Conservation (phyloP, 2,888 invertebrate genomes). For the Drosophila emarginata region DNA sequence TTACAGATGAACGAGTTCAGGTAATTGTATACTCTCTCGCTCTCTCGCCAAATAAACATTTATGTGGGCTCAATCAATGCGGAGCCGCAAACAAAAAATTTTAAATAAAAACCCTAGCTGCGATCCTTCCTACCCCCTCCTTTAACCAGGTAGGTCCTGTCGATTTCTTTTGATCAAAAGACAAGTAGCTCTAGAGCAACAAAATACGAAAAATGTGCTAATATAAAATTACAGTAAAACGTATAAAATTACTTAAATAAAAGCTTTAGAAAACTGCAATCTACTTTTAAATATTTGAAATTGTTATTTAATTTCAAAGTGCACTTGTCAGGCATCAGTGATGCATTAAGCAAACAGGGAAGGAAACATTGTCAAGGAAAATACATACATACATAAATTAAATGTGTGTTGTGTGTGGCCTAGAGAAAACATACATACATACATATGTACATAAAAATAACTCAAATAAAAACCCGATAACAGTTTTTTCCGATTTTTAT, state of each 20-base stretch:
- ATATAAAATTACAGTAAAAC: constrained; percentile 63
- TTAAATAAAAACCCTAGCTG: background rate
- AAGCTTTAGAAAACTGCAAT: background rate
- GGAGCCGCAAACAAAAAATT: constrained; percentile 17
- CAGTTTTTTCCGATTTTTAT: constrained; percentile 20
- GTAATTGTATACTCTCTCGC: constrained; percentile 65
- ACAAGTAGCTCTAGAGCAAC: constrained; percentile 45
- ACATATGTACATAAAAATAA: constrained; percentile 45
- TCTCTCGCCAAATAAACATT: constrained; percentile 15
- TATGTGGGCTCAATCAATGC: constrained; percentile 40
- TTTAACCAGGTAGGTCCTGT: constrained; percentile 57
- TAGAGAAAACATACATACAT: constrained; percentile 54
- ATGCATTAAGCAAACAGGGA: constrained; percentile 53
- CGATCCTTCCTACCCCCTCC: background rate
- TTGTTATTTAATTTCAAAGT: constrained; percentile 36
- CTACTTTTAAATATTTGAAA: constrained; percentile 1
- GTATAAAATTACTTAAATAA: constrained; percentile 60
- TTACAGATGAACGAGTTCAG: constrained; percentile 64
- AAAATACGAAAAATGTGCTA: constrained; percentile 29
- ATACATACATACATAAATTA: constrained; percentile 8
- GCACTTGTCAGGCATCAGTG: constrained; percentile 62
- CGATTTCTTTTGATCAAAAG: constrained; percentile 51
- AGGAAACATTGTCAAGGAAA: constrained; percentile 40
- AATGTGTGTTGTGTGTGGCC: constrained; percentile 37
- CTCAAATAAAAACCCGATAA: constrained; percentile 12